A percentile compares a stretch with the other conserved stretches of the same genome.
Evolutionary conservation across 2,888 invertebrate genomes (phyloP).

Genomic region (Monochamus alternatus): DNA sequence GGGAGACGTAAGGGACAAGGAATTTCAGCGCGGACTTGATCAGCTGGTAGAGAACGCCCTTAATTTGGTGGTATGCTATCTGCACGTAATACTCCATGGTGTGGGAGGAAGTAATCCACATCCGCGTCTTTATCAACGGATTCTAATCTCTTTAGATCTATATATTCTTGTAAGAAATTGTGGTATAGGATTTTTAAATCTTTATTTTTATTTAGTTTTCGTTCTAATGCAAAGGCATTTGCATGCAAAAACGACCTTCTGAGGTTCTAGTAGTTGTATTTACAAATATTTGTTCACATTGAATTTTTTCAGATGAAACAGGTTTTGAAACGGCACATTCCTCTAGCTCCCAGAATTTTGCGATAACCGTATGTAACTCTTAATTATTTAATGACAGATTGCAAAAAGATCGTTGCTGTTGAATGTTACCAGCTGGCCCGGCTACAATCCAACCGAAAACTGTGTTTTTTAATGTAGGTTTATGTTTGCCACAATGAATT

Average conservation of each 20-base stretch:
- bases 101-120: constrained; percentile 5
- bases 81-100: constrained; percentile 31
- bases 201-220: constrained; percentile 33
- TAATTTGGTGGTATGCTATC: constrained; percentile 23
- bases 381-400: not conserved
- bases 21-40: too few species aligned
- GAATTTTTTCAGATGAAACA: not conserved
- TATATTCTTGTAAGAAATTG: constrained; percentile 23
- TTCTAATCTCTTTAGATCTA: constrained; percentile 33
- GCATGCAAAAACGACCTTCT: constrained; percentile 12
- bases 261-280: not conserved
- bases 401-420: not conserved
- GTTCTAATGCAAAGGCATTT: constrained; percentile 20
- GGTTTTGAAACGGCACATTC: not conserved
- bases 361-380: not conserved
- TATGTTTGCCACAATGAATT: too few species aligned
- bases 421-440: not conserved
- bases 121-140: not conserved
- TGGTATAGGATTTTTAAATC: constrained; percentile 41
- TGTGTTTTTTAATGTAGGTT: not conserved
- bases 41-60: too few species aligned
- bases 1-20: too few species aligned
- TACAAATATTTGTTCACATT: too few species aligned
- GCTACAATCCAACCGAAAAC: not conserved
- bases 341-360: not conserved